Conservation (phyloP, 2,888 invertebrate genomes). For the Agrypnus murinus region DNA sequence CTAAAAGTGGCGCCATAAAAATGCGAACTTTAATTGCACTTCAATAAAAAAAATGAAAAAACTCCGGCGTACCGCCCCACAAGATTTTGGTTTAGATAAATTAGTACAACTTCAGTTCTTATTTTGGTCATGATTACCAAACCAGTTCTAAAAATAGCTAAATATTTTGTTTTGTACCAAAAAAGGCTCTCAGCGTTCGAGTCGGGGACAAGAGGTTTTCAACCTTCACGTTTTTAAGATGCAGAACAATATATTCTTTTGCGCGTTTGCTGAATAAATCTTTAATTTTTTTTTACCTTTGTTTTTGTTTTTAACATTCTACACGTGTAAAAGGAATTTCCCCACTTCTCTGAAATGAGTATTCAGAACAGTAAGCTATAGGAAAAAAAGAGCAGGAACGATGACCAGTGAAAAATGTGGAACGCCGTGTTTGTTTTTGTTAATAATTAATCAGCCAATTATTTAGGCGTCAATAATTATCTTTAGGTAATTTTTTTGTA, state of each 20-base stretch:
- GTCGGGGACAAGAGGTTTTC: constrained; percentile 24
- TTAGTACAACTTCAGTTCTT: constrained; percentile 4
- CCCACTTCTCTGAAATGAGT: background rate
- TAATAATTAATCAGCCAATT: background rate
- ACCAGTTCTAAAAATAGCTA: constrained; percentile 20
- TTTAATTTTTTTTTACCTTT: background rate
- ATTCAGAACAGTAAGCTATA: constrained; percentile 4
- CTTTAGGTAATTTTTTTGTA: background rate
- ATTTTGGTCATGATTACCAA: constrained; percentile 1
- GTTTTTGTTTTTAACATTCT: background rate
- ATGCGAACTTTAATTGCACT: constrained; percentile 5
- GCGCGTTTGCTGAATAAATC: constrained; percentile 1
- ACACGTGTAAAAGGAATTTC: constrained; percentile 19
- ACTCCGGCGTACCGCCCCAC: no score
- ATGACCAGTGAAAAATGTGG: constrained; percentile 22
- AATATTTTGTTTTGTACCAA: constrained; percentile 23
- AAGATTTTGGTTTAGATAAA: constrained; percentile 12
- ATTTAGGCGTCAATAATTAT: background rate
- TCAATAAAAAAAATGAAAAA: background rate
- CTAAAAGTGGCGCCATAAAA: constrained; percentile 11
- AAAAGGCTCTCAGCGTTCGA: constrained; percentile 8
- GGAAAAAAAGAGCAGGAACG: constrained; percentile 13
- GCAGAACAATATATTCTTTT: constrained; percentile 15
- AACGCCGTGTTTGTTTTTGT: constrained; percentile 18
- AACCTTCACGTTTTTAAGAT: constrained; percentile 1